phyloP scores from a whole-genome alignment of 1,140 invertebrate species.

The Monomorium pharaonis region DNA sequence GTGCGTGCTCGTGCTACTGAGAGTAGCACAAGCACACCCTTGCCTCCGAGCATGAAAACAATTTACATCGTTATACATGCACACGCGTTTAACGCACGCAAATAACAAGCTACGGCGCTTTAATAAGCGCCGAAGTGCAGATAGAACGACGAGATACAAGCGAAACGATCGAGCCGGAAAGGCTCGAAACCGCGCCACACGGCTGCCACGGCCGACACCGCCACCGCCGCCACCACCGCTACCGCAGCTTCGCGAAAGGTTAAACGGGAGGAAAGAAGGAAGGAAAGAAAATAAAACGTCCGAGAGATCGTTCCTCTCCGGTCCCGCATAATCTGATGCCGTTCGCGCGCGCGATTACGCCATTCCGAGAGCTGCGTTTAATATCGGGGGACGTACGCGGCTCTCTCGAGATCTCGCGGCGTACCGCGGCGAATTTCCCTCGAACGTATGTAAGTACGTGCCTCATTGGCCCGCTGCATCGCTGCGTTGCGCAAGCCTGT shows the following conservation, averaged over 20 bases:
- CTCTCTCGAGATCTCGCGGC: constrained; percentile 17
- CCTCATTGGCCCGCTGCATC: background rate
- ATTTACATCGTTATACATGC: constrained; percentile 21
- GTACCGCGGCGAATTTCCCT: constrained; percentile 19
- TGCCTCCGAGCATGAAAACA: constrained; percentile 12
- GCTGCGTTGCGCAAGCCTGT: constrained; percentile 4
- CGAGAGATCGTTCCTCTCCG: constrained; percentile 28
- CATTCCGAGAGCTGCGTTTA: constrained; percentile 19
- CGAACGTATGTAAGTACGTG: background rate
- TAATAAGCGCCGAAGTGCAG: constrained; percentile 42
- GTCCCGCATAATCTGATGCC: constrained; percentile 48
- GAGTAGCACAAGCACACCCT: too few relatives aligned
- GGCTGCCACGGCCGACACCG: background rate
- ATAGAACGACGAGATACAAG: constrained; percentile 42
- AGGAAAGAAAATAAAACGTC: constrained; percentile 16
- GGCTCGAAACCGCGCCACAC: background rate
- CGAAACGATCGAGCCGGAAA: constrained; percentile 27
- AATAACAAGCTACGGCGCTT: constrained; percentile 32
- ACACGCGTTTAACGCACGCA: constrained; percentile 23
- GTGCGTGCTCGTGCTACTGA: background rate
- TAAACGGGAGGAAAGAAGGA: constrained; percentile 18
- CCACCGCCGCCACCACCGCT: background rate
- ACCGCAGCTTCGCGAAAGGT: constrained; percentile 33
- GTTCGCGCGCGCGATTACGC: constrained; percentile 32
- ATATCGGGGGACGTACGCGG: constrained; percentile 18